Evolutionary conservation across 2,113 vertebrate species (phyloP).

Genomic region (Hippocampus zosterae): DNA sequence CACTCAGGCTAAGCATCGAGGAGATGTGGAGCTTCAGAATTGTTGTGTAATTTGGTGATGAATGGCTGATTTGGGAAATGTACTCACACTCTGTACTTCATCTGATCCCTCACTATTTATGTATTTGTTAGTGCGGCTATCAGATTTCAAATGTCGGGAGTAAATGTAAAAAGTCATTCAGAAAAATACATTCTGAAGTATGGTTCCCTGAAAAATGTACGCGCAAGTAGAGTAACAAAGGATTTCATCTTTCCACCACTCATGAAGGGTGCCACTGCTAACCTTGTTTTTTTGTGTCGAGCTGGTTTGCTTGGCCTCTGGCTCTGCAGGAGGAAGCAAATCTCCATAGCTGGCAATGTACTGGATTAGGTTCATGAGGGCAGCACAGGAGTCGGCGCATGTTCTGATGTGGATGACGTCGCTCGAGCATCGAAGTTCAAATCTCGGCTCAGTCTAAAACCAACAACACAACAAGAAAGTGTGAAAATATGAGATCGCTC

Average conservation of each 20-base stretch:
- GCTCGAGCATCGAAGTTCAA: constrained; percentile 94
- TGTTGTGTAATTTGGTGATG: neutral
- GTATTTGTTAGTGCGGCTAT: no score
- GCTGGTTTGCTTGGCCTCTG: constrained; percentile 72
- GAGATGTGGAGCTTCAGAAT: neutral
- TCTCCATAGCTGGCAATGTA: constrained; percentile 96
- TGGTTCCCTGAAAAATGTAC: no score
- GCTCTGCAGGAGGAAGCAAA: constrained; percentile 75
- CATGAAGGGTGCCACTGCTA: constrained; percentile 10
- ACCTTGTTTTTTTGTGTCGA: constrained; percentile 80
- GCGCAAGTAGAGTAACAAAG: no score
- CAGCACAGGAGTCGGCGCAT: constrained; percentile 92
- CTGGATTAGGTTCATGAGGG: constrained; percentile 97
- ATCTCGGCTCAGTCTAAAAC: constrained; percentile 80
- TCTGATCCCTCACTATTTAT: no score
- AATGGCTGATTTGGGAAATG: neutral
- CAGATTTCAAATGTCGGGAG: no score
- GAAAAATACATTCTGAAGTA: no score
- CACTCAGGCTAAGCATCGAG: neutral
- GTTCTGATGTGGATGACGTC: constrained; percentile 94
- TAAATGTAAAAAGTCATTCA: no score
- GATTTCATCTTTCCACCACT: neutral
- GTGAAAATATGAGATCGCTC: neutral
- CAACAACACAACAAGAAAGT: neutral
- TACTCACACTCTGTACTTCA: no score